Base-by-base conservation (phyloP, 2,888 invertebrate genomes). In the Chelonus formosanus region DNA sequence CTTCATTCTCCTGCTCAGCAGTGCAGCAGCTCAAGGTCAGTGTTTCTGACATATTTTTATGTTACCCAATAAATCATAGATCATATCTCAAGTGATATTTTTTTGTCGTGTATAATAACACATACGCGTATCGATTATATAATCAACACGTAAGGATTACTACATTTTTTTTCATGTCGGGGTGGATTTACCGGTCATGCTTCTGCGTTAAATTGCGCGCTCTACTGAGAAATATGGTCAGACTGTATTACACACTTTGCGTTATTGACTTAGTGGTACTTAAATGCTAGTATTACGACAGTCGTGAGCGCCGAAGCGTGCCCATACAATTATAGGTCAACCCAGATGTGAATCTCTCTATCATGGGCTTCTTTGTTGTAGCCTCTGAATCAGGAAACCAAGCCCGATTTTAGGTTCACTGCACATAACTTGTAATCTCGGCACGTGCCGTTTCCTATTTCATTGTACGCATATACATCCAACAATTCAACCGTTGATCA, bases 21-120 rank as follows among this genome's bases (percentile, higher is more conserved):
- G 72, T 73, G 79, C 78, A 71, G 73, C 75, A 71, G 81, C 81
- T 60, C 82, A 83, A 82, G 82, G 83, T 83, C 75, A 79, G 83
- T 80, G 60, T 20, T 43, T 31, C 8, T 57, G 20, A 20, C 40
- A 44, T 32, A n/a, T 61, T n/a, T 52, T 7, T 44, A 61, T 44
- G n/a, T 35, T 34, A 50, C 34, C 48, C 40, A 20, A 20, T 20
- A 20, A 20, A 20, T 20, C 20, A 20, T 20, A 20, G 20, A 1
- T 20, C 20, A 20, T 20, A 20, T 20, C 20, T 20, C 20, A 20
- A 20, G 2, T 20, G 20, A 20, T 20, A 20, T 20, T 20, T 20
- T 20, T 20, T 20, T 20, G 20, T 20, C 20, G 20, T 20, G 6
- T 40, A 40, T 40, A 40, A 40, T 40, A 4, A 40, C 40, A 40